phyloP scores from a whole-genome alignment of 1,140 invertebrate genomes.

The Tachypleus tridentatus region DNA sequence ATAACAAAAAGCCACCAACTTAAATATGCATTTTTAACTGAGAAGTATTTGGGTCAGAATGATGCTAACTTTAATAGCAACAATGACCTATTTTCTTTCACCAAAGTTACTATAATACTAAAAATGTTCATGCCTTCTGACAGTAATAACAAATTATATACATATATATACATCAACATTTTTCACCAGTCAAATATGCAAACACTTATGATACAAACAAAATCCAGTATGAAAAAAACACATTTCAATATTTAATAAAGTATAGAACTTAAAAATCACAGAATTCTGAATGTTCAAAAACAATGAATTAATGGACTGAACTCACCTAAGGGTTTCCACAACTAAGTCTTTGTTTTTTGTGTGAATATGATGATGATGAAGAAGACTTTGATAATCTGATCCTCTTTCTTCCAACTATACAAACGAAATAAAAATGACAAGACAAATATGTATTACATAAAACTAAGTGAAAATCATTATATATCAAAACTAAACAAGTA shows the following conservation, averaged over 20 bases:
- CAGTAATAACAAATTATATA: too few species aligned
- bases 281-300: not conserved
- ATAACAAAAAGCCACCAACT: too few species aligned
- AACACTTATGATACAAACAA: too few species aligned
- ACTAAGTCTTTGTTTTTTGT: slow-evolving; percentile 58
- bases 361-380: slow-evolving; percentile 63
- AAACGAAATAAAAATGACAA: slow-evolving; percentile 9
- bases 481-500: slow-evolving; percentile 5
- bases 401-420: slow-evolving; percentile 47
- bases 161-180: too few species aligned
- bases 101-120: too few species aligned
- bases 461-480: not conserved
- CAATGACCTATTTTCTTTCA: too few species aligned
- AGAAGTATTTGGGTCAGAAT: too few species aligned
- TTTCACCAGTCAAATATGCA: too few species aligned
- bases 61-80: too few species aligned
- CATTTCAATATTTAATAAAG: not conserved
- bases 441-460: not conserved
- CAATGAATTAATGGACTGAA: not conserved
- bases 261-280: not conserved
- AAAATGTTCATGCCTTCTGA: too few species aligned
- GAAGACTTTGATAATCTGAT: slow-evolving; percentile 64
- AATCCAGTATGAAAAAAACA: not conserved
- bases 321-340: slow-evolving; percentile 46
- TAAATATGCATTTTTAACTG: too few species aligned